Conservation (phyloP, 2,888 invertebrate genomes). For the Agrochola lota region DNA sequence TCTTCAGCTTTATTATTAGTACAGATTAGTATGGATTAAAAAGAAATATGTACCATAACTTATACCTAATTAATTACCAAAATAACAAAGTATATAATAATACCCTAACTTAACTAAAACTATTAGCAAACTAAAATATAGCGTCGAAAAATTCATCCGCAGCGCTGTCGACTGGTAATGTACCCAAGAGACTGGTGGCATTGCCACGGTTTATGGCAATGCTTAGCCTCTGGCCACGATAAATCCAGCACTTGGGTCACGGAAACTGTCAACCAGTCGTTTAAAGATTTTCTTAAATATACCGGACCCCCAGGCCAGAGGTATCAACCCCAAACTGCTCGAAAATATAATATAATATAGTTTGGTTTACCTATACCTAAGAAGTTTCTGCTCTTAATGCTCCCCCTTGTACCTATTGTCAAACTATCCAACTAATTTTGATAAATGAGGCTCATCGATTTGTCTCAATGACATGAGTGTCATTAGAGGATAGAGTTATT, state of each 20-base stretch:
- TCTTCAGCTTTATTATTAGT: not conserved
- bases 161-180: not conserved
- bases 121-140: not conserved
- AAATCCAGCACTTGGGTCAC: not conserved
- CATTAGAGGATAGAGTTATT: conserved; percentile 3
- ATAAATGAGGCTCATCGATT: conserved; percentile 44
- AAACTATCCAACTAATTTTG: conserved; percentile 46
- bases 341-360: not conserved
- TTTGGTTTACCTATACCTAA: not conserved
- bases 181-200: not conserved
- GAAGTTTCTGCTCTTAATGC: conserved; percentile 1
- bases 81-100: too few species aligned
- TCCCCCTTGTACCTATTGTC: conserved; percentile 21
- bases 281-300: not conserved
- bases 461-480: not conserved
- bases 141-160: not conserved
- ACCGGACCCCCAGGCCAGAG: not conserved
- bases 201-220: not conserved
- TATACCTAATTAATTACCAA: too few species aligned
- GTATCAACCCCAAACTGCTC: not conserved
- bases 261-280: not conserved
- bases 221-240: not conserved
- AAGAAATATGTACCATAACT: too few species aligned
- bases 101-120: not conserved
- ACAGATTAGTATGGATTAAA: too few species aligned